Conservation (phyloP, 2,888 invertebrate genomes). For the Hetaerina titia region DNA sequence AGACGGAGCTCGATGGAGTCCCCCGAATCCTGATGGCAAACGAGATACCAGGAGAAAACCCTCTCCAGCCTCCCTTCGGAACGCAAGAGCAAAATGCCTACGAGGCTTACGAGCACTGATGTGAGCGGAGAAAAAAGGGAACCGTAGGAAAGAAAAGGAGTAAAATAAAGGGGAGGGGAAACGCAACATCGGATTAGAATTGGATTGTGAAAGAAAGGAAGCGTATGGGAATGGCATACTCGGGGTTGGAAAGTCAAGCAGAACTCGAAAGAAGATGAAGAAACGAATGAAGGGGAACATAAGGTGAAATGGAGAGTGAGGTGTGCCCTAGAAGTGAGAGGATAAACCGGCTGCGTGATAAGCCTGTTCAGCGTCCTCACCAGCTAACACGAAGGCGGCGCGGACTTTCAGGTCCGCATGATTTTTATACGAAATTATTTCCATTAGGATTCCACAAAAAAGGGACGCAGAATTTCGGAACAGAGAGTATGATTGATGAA, state of each 20-base stretch:
- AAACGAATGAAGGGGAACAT: no score
- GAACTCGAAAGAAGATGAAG: no score
- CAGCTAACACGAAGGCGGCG: no score
- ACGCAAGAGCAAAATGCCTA: conserved; percentile 48
- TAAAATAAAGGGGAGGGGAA: not conserved
- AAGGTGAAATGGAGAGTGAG: not conserved
- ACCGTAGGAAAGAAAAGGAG: not conserved
- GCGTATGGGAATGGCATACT: not conserved
- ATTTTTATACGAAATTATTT: no score
- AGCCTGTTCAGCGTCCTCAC: no score
- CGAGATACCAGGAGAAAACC: conserved; percentile 42
- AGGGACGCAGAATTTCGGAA: no score
- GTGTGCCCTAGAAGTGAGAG: not conserved
- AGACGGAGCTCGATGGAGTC: not conserved
- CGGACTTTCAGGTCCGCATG: no score
- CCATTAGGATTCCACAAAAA: no score
- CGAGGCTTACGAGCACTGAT: not conserved
- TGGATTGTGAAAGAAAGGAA: not conserved
- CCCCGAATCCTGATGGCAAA: conserved; percentile 49
- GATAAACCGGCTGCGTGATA: not conserved
- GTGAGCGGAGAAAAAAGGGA: not conserved
- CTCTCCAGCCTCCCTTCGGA: not conserved
- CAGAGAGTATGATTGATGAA: no score
- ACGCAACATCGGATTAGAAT: not conserved
- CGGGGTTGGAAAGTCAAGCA: not conserved